Evolutionary conservation across 64 coral and sea anemone species (phyloP).

Genomic region (Stylophora pistillata): DNA sequence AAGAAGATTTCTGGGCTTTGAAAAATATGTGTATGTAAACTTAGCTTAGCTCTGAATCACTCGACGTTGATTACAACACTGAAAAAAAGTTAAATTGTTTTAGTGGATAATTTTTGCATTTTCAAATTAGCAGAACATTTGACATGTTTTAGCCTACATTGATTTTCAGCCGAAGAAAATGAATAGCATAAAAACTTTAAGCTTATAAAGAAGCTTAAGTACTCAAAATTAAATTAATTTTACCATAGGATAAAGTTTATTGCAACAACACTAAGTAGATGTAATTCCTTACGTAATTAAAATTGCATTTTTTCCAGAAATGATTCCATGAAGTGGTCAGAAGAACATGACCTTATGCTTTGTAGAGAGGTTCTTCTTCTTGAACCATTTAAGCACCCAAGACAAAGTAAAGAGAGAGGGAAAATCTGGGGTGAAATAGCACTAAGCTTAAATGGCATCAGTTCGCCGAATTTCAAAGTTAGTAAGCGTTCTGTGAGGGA

Average conservation of each 20-base stretch:
- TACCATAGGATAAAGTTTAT: not conserved
- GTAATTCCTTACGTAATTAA: not conserved
- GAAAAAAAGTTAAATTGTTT: too few relatives aligned
- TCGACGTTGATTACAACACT: too few relatives aligned
- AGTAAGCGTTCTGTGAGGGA: conserved; percentile 47
- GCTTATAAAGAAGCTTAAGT: not conserved
- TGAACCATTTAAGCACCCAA: conserved; percentile 52
- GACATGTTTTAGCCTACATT: not conserved
- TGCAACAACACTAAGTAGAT: not conserved
- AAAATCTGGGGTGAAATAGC: conserved; percentile 39
- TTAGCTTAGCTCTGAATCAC: too few relatives aligned
- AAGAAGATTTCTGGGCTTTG: too few relatives aligned
- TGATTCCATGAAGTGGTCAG: not conserved
- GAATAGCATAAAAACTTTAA: not conserved
- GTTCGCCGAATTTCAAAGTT: conserved; percentile 38
- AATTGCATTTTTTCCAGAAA: not conserved
- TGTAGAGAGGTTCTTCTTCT: conserved; percentile 41
- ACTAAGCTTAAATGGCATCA: conserved; percentile 23
- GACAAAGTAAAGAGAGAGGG: conserved; percentile 49
- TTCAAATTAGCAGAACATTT: not conserved
- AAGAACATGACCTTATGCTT: conserved; percentile 30
- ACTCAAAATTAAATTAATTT: not conserved
- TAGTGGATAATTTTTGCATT: too few relatives aligned
- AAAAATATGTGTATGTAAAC: too few relatives aligned
- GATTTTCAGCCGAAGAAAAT: not conserved